These are phyloP conservation scores for Athalia rosae DNA, from an alignment of 2,888 invertebrate species.

Conservation along the genomic window DNA sequence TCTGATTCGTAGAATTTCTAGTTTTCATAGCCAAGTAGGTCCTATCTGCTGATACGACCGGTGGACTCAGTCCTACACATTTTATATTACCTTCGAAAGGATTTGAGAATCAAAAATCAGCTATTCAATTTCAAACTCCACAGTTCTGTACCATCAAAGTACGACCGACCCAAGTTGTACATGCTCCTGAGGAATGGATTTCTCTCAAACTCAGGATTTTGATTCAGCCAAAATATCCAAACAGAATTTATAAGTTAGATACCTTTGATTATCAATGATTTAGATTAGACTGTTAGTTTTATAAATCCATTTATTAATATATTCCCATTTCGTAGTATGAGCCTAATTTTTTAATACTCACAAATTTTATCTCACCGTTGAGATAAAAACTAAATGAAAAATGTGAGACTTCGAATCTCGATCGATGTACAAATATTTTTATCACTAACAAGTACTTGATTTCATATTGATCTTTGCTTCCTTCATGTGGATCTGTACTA, in stretches of 20 bases:
- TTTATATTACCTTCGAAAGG: background rate
- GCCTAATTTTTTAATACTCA: background rate
- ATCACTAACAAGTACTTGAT: slow-evolving; percentile 49
- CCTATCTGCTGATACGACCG: no score
- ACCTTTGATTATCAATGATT: slow-evolving; percentile 7
- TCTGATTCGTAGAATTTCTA: no score
- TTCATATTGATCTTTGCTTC: slow-evolving; percentile 51
- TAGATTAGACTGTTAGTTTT: slow-evolving; percentile 6
- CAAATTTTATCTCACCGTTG: background rate
- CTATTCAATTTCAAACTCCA: background rate
- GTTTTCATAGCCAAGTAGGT: no score
- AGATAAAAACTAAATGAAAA: slow-evolving; percentile 2
- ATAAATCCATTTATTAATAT: slow-evolving; percentile 28
- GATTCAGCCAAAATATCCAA: slow-evolving; percentile 26
- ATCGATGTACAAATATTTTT: slow-evolving; percentile 54
- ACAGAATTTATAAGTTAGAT: slow-evolving; percentile 3
- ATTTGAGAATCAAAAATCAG: background rate
- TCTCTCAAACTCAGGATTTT: background rate
- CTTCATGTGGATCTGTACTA: slow-evolving; percentile 59
- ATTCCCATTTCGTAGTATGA: background rate
- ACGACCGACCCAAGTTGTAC: background rate
- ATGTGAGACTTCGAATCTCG: slow-evolving; percentile 21
- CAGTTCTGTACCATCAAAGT: background rate
- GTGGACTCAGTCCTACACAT: no score
- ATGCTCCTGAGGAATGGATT: background rate